Percentiles rank a stretch among this genome's conserved stretches.
phyloP scores from a whole-genome alignment of 1,140 invertebrate genomes.

The Meloidogyne floridensis region DNA sequence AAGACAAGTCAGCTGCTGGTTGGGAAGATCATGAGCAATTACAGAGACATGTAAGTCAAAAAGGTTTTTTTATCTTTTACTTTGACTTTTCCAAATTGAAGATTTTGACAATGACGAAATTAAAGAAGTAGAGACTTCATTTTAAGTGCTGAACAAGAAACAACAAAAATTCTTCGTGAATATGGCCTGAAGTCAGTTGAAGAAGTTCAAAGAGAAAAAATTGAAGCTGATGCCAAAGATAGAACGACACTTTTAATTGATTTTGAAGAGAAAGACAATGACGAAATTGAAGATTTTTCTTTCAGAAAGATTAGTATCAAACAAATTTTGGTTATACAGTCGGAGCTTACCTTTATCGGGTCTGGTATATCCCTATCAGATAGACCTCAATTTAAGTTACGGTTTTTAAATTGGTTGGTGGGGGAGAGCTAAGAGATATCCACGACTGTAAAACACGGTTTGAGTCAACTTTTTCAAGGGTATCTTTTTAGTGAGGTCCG shows the following conservation, averaged over 20 bases:
- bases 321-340: too few relatives aligned
- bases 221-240: conserved; percentile 10
- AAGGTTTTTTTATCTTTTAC: conserved; percentile 39
- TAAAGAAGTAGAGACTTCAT: neutral
- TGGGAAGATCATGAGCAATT: conserved; percentile 79
- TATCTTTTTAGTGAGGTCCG: too few relatives aligned
- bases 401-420: too few relatives aligned
- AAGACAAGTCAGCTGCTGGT: conserved; percentile 73
- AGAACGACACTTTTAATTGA: conserved; percentile 1
- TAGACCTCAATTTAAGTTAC: too few relatives aligned
- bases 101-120: neutral
- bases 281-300: neutral
- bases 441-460: too few relatives aligned
- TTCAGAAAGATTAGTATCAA: neutral
- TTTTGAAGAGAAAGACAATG: neutral
- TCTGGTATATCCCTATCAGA: too few relatives aligned
- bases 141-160: conserved; percentile 18
- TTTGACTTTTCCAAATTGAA: neutral
- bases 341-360: too few relatives aligned
- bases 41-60: conserved; percentile 67
- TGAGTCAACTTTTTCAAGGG: too few relatives aligned
- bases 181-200: conserved; percentile 16
- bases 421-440: too few relatives aligned
- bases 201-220: conserved; percentile 14
- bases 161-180: conserved; percentile 10